phyloP scores from a whole-genome alignment of 2,113 vertebrate genomes.

The Coptodon bakossiorum region DNA sequence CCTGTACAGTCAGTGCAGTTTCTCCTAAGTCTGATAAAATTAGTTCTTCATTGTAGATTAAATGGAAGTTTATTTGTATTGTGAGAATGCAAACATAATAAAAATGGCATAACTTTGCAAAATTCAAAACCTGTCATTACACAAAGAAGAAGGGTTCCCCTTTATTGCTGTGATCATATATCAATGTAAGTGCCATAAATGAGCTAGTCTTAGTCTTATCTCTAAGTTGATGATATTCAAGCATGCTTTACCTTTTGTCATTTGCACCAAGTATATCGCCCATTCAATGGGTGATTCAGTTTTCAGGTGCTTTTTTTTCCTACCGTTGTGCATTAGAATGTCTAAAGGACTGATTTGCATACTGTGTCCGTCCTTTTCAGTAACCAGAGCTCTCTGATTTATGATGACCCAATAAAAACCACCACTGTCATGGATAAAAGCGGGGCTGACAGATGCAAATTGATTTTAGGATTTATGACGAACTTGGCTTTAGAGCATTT shows the following conservation, averaged over 20 bases:
- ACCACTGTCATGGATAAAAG: constrained; percentile 24
- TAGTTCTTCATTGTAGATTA: not conserved
- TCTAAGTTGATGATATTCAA: not conserved
- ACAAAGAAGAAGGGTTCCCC: not conserved
- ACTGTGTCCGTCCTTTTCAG: constrained; percentile 6
- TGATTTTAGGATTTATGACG: constrained; percentile 42
- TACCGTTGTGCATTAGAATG: not conserved
- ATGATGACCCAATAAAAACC: constrained; percentile 37
- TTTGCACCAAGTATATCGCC: not conserved
- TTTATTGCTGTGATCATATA: not conserved
- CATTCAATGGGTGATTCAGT: not conserved
- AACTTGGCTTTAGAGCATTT: constrained; percentile 11
- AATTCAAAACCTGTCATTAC: not conserved
- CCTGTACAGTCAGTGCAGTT: not conserved
- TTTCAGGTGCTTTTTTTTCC: not conserved
- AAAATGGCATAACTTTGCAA: not conserved
- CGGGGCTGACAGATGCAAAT: constrained; percentile 45
- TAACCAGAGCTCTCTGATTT: constrained; percentile 42
- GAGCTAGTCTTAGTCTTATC: not conserved
- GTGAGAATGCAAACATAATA: not conserved
- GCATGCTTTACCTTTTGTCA: not conserved
- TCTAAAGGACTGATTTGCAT: constrained; percentile 46
- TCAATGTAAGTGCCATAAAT: not conserved
- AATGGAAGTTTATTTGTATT: not conserved
- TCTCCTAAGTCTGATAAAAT: not conserved